Conservation (phyloP, 2,797 vertebrate species). For the Aythya fuligula region DNA sequence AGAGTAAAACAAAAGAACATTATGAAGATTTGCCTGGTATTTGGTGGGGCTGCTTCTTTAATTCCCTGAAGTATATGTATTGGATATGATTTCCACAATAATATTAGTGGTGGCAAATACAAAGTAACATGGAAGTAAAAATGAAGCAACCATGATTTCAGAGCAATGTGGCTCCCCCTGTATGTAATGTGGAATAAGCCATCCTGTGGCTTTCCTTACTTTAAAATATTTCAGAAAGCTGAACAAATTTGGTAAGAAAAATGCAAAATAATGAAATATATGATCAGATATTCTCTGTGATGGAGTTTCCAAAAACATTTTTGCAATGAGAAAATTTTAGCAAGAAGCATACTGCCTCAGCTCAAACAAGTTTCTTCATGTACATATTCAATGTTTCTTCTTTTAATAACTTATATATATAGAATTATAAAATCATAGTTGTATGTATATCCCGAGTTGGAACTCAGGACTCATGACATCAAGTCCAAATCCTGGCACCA, state of each 20-base stretch:
- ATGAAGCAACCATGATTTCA: not conserved
- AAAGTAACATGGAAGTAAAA: not conserved
- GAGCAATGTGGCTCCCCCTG: not conserved
- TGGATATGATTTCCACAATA: not conserved
- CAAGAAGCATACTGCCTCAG: not conserved
- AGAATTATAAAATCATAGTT: too few species aligned
- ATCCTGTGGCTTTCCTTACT: not conserved
- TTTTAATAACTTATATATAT: not conserved
- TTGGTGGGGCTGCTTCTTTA: not conserved
- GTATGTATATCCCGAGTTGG: too few species aligned
- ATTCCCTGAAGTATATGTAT: not conserved
- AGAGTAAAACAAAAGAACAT: not conserved
- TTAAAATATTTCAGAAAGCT: not conserved
- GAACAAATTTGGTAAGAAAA: not conserved
- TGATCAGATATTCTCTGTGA: accelerated
- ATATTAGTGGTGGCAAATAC: not conserved
- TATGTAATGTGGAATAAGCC: not conserved
- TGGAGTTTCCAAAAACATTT: not conserved
- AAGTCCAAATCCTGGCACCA: too few species aligned
- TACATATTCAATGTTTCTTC: not conserved
- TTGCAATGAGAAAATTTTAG: not conserved
- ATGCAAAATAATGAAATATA: not conserved
- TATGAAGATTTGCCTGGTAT: not conserved
- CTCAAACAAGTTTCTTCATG: not conserved
- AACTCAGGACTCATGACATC: too few species aligned